Conservation (phyloP, 2,888 invertebrate genomes). For the Platycnemis pennipes region DNA sequence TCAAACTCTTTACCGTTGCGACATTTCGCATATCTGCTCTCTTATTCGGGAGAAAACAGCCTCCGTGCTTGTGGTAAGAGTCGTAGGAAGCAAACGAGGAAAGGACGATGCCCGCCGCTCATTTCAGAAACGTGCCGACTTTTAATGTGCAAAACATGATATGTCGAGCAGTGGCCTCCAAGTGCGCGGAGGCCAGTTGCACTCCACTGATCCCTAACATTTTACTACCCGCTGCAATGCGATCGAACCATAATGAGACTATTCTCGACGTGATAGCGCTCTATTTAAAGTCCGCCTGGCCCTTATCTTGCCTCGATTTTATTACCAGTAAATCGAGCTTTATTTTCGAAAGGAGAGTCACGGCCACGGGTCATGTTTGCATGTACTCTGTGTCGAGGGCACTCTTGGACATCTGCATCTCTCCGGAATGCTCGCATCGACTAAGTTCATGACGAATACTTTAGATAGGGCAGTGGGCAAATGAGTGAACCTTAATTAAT, state of each 20-base stretch:
- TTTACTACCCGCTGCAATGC: conserved; percentile 1
- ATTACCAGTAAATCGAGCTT: background rate
- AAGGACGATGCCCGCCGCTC: background rate
- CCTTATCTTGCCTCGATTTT: background rate
- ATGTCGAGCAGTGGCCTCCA: background rate
- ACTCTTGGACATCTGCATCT: background rate
- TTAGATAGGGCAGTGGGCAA: background rate
- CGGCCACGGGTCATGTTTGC: background rate
- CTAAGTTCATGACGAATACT: background rate
- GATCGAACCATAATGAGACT: background rate
- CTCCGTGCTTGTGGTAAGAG: background rate
- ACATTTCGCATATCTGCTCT: no score
- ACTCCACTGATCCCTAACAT: background rate
- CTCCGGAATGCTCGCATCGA: background rate
- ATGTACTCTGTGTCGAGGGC: background rate
- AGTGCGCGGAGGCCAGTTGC: background rate
- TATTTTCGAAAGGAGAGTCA: background rate
- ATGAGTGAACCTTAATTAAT: background rate
- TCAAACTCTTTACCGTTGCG: no score
- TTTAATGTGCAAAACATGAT: background rate
- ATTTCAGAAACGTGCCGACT: background rate
- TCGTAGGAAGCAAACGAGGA: background rate
- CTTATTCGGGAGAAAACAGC: no score
- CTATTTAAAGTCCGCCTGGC: background rate
- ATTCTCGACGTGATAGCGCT: background rate